Evolutionary conservation across 2,113 vertebrate genomes (phyloP), one percentile per base, ranked within the genome.

Genomic region (Mus pahari): DNA sequence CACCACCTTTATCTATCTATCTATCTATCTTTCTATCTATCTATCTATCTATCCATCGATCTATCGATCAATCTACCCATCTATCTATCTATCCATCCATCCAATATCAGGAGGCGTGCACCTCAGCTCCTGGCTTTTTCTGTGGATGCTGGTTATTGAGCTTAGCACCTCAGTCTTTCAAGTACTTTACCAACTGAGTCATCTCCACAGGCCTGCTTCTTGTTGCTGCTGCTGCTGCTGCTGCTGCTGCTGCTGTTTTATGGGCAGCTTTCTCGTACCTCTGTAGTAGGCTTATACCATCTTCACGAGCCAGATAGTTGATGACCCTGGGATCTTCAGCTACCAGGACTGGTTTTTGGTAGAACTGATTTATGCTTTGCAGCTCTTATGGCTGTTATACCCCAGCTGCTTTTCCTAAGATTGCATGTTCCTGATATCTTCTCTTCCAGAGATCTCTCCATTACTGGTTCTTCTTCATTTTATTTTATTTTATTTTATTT

Each of bases 261-360:
- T 28, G 45, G 10, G 50, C 19, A 58, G 45, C 26, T 92, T 92
- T 66, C 60, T 82, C 53, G 26, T 78, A 68, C 78, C 91, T 89
- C 39, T 86, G 58, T 62, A 48, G 5, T 53, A 39, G 91, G 53
- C 28, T 81, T 86, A 28, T 28, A 66, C 58, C 39, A 36, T 50
- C 28, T 84, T 97, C 60, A 28, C 58, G 87, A 94, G 89, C 55
- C 45, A 45, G 89, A 36, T 9, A 39, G 86, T 39, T 70, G 36
- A 50, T 78, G 28, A 64, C 3, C 5, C 42, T 50, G 26, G 48
- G 55, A 48, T 39, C 79, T 50, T 48, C 9, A 53, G 11, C 88
- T 89, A 48, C 62, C 86, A 31, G 36, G 70, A 10, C 10, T 83
- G 64, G 83, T 84, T 33, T 1, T 66, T 42, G 64, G 64, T 89